A percentile compares a stretch with the other conserved stretches of the same genome.
These are phyloP conservation scores for Stichodactyla mertensii DNA, from an alignment of 64 coral and sea anemone genomes.

Conservation along the genomic window DNA sequence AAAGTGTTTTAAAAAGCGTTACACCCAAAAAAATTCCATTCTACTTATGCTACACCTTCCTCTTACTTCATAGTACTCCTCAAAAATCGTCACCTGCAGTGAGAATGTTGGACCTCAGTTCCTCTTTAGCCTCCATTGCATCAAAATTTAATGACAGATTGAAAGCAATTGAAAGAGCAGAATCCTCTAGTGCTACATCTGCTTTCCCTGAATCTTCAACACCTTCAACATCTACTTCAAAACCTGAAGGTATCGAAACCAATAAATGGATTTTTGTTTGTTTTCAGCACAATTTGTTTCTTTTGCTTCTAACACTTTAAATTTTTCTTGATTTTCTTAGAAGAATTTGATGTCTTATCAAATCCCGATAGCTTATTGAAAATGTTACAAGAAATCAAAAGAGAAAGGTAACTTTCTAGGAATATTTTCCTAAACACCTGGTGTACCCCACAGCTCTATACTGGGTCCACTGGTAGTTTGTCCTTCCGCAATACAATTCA, in stretches of 20 bases:
- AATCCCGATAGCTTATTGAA: not conserved
- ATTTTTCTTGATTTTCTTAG: not conserved
- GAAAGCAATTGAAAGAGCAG: not conserved
- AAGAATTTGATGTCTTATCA: not conserved
- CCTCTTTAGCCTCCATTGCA: not conserved
- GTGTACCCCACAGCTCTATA: not conserved
- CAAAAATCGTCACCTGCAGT: not conserved
- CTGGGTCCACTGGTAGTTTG: not conserved
- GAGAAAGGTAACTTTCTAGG: conserved; percentile 1
- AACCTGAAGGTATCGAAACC: not conserved
- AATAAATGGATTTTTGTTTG: not conserved
- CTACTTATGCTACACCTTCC: not conserved
- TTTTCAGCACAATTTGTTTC: not conserved
- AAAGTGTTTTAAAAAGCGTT: too few relatives aligned
- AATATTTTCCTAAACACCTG: not conserved
- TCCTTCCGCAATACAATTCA: not conserved
- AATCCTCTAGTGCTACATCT: conserved; percentile 1
- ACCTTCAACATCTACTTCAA: not conserved
- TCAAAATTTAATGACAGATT: conserved; percentile 16
- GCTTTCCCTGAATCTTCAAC: not conserved
- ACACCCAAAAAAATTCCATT: not conserved
- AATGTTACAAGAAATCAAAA: conserved; percentile 7
- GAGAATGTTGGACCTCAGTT: not conserved
- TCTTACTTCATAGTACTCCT: not conserved
- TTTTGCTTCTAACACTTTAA: not conserved